phyloP scores from a whole-genome alignment of 1,140 invertebrate species.

The Drosophila pandora region DNA sequence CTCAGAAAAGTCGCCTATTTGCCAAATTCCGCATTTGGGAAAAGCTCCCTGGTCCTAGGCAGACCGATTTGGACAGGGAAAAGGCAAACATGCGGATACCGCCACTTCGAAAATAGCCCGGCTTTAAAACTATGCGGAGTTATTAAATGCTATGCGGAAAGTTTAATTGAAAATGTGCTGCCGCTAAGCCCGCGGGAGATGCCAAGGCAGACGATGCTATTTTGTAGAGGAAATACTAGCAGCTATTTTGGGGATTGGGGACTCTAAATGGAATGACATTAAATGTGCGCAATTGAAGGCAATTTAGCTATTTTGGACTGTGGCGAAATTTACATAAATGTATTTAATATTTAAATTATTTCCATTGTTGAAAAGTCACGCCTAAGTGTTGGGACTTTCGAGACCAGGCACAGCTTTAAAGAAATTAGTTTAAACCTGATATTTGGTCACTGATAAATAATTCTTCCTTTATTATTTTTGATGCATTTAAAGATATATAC shows the following conservation, averaged over 20 bases:
- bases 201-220: slow-evolving; percentile 14
- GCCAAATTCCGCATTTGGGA: slow-evolving; percentile 23
- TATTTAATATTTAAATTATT: slow-evolving; percentile 79
- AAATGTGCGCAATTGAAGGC: slow-evolving; percentile 74
- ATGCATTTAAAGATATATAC: too few species aligned
- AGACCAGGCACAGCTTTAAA: neutral
- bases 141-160: slow-evolving; percentile 76
- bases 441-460: too few species aligned
- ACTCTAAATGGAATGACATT: slow-evolving; percentile 57
- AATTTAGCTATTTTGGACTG: slow-evolving; percentile 67
- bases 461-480: too few species aligned
- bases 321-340: slow-evolving; percentile 72
- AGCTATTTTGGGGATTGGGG: neutral
- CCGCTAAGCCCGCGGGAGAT: slow-evolving; percentile 26
- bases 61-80: slow-evolving; percentile 25
- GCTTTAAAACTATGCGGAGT: slow-evolving; percentile 70
- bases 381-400: slow-evolving; percentile 24
- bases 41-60: slow-evolving; percentile 49
- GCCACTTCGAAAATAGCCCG: slow-evolving; percentile 29
- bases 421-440: neutral
- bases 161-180: slow-evolving; percentile 70
- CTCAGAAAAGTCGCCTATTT: slow-evolving; percentile 12
- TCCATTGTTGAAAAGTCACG: slow-evolving; percentile 53
- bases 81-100: slow-evolving; percentile 33
- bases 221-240: neutral